Evolutionary conservation across 2,797 vertebrate species (phyloP), one percentile per base, ranked within the genome.

Genomic region (Darevskia mixta): DNA sequence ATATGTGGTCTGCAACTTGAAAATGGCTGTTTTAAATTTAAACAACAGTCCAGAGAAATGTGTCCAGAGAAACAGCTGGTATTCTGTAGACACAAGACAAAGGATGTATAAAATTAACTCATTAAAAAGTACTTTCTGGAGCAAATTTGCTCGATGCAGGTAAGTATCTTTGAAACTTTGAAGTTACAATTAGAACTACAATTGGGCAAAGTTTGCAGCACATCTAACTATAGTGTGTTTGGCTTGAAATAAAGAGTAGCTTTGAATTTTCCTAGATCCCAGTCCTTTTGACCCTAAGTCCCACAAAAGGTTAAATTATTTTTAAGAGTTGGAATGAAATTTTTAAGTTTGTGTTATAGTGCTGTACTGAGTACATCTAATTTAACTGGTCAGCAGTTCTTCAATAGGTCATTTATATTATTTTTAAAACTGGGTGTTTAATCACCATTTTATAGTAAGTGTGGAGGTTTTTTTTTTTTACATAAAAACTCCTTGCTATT

Each of bases 321-420:
- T 2, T 35, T 35, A 35, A 35, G 35, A 35, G 35, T 35, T 35
- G 35, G 35, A 35, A 35, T 35, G 35, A 35, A 35, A 35, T 35
- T 35, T 35, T 35, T 35, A 35, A 35, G 64, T 89, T 94, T 93
- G 88, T 83, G 79, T 90, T 94, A 82, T 83, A 91, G 86, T 69
- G 25, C 66, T 92, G 75, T 86, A 94, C 91, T 94, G 91, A 94
- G 83, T 89, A 86, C 83, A 91, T 91, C 88, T 93, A 91, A 91
- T 94, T 94, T 94, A 93, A 94, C 85, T 87, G 92, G 91, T 94
- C 91, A 95, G 94, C 91, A 94, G 25, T 94, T 89, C 86, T 92
- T 94, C 91, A 88, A 86, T 69, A 93, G 90, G 89, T 93, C 92
- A 93, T 95, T 93, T 94, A 94, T 82, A 32, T 92, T 92, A 94